A percentile compares a stretch with the other conserved stretches of the same genome.
Conservation (phyloP, 2,113 vertebrate species). For the Sinocyclocheilus rhinocerous region DNA sequence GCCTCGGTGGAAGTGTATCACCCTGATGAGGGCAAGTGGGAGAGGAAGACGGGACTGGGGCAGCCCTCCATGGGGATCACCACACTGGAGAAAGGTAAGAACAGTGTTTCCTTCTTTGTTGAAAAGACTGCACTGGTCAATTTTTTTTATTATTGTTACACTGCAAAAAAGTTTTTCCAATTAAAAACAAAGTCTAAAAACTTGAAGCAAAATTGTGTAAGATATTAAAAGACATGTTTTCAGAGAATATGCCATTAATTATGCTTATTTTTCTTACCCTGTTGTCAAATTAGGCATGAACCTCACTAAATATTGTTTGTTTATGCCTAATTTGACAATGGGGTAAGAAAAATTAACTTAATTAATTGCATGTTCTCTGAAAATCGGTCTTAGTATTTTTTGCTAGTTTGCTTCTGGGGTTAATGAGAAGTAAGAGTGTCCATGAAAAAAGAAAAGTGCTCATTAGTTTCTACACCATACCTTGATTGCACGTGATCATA, state of each 20-base stretch:
- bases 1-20: constrained; percentile 91
- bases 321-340: background rate
- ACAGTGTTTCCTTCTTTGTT: background rate
- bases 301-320: background rate
- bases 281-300: background rate
- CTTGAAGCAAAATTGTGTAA: background rate
- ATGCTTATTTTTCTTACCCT: background rate
- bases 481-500: background rate
- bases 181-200: background rate
- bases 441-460: background rate
- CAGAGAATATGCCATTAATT: background rate
- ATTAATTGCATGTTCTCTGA: background rate
- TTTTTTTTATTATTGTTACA: background rate
- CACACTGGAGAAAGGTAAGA: constrained; percentile 90
- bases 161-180: constrained; percentile 24
- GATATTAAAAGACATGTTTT: background rate
- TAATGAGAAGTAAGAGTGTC: background rate
- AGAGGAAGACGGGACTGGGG: constrained; percentile 84
- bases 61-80: constrained; percentile 96
- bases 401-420: background rate
- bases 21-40: constrained; percentile 93
- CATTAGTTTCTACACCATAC: background rate
- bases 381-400: background rate
- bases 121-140: background rate
- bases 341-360: background rate